Percentiles rank a stretch among this genome's conserved stretches.
phyloP scores from a whole-genome alignment of 2,113 vertebrate species.

The Oreochromis aureus region DNA sequence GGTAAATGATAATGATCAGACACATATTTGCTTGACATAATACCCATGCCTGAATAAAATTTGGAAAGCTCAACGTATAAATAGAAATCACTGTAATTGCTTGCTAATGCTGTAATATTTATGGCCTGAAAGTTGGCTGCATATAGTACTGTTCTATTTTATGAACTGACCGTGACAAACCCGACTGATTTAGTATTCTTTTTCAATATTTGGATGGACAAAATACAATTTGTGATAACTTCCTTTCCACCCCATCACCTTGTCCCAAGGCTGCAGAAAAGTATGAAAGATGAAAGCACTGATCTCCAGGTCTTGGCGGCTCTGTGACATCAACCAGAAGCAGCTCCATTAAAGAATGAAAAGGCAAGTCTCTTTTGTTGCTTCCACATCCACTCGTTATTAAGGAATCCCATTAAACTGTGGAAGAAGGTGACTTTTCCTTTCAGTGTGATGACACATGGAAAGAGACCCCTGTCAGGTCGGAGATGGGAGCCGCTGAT shows the following conservation, averaged over 20 bases:
- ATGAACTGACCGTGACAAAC: neutral
- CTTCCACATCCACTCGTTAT: constrained; percentile 57
- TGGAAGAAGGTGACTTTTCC: constrained; percentile 72
- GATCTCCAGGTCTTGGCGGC: constrained; percentile 24
- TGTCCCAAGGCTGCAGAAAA: neutral
- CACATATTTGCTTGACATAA: neutral
- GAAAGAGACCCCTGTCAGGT: constrained; percentile 54
- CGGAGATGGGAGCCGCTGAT: constrained; percentile 41
- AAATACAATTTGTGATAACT: neutral
- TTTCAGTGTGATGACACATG: constrained; percentile 66
- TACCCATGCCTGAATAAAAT: neutral
- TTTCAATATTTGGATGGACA: constrained; percentile 13
- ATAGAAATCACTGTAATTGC: neutral
- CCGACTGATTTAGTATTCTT: neutral
- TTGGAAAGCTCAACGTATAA: neutral
- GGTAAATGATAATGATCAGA: neutral
- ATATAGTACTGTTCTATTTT: neutral
- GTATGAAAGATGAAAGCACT: constrained; percentile 37
- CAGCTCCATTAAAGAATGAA: constrained; percentile 59
- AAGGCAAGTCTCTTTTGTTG: constrained; percentile 55
- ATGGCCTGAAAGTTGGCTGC: neutral
- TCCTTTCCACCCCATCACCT: neutral
- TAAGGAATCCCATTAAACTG: constrained; percentile 67
- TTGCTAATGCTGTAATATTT: neutral
- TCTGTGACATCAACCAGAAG: neutral